Conservation (phyloP, 2,797 vertebrate genomes). For the Crocodylus rhombifer region DNA sequence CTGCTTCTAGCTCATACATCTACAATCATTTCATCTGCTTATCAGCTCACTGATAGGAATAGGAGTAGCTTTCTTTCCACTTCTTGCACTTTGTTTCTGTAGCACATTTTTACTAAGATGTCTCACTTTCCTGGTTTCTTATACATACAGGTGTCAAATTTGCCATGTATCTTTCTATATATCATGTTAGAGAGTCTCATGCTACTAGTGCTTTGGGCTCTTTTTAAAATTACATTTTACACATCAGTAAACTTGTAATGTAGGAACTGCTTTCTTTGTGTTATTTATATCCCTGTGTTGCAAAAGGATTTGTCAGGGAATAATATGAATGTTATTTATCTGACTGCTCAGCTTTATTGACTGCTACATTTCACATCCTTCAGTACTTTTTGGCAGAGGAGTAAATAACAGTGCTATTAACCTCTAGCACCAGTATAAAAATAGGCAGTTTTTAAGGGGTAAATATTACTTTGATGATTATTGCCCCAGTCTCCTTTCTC, state of each 20-base stretch:
- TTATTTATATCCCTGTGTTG: conserved; percentile 83
- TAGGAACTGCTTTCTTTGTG: conserved; percentile 80
- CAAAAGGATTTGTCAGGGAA: conserved; percentile 85
- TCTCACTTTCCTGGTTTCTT: conserved; percentile 55
- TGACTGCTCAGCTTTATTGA: conserved; percentile 83
- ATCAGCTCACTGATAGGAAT: neutral
- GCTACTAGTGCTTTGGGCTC: conserved; percentile 70
- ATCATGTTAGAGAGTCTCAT: conserved; percentile 52
- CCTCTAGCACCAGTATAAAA: conserved; percentile 83
- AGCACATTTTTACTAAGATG: conserved; percentile 55
- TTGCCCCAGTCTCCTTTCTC: conserved; percentile 76
- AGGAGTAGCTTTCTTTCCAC: neutral
- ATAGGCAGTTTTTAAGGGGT: conserved; percentile 84
- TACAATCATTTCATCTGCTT: neutral
- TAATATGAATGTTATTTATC: conserved; percentile 86
- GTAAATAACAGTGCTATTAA: conserved; percentile 86
- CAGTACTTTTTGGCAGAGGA: conserved; percentile 82
- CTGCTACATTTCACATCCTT: conserved; percentile 83
- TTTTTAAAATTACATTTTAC: conserved; percentile 86
- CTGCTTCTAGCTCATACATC: neutral
- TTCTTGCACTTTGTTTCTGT: conserved; percentile 7
- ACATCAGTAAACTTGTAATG: conserved; percentile 87
- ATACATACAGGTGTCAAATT: conserved; percentile 51
- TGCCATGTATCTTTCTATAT: conserved; percentile 36
- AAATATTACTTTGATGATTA: conserved; percentile 85